A percentile compares a stretch with the other conserved stretches of the same genome.
phyloP scores from a whole-genome alignment of 1,140 invertebrate genomes.

The Teleopsis dalmanni region DNA sequence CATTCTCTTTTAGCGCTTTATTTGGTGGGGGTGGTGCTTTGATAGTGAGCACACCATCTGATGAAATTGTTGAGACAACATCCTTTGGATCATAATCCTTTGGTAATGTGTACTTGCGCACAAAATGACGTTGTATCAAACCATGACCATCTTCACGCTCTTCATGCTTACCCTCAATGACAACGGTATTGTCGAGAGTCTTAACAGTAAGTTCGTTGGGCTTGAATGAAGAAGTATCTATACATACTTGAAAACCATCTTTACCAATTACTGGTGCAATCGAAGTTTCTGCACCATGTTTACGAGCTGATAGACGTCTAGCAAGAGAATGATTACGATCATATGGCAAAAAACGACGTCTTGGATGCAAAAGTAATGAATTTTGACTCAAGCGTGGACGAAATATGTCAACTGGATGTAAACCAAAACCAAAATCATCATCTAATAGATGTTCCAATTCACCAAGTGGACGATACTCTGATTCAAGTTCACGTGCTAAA shows the following conservation, averaged over 20 bases:
- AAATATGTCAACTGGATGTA: conserved; percentile 35
- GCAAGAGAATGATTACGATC: neutral
- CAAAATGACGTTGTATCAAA: conserved; percentile 64
- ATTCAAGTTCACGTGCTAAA: conserved; percentile 33
- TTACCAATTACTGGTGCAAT: conserved; percentile 44
- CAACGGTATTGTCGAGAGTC: conserved; percentile 60
- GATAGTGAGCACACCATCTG: conserved; percentile 65
- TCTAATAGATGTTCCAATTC: conserved; percentile 22
- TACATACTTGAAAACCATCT: conserved; percentile 58
- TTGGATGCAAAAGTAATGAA: conserved; percentile 1
- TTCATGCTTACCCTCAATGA: conserved; percentile 67
- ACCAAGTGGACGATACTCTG: conserved; percentile 18
- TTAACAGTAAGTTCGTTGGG: conserved; percentile 78
- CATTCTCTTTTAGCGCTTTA: conserved; percentile 41
- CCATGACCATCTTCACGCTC: conserved; percentile 69
- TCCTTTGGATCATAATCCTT: conserved; percentile 57
- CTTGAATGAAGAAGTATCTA: conserved; percentile 79
- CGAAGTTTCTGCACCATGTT: conserved; percentile 1
- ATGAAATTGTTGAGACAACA: conserved; percentile 60
- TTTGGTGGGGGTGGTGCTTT: conserved; percentile 50
- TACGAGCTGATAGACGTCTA: neutral
- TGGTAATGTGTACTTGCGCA: conserved; percentile 62
- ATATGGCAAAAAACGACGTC: conserved; percentile 5
- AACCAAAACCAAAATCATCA: conserved; percentile 38
- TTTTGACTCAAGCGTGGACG: conserved; percentile 15